Evolutionary conservation across 2,113 vertebrate genomes (phyloP), one percentile per base, ranked within the genome.

Genomic region (Chamaea fasciata): DNA sequence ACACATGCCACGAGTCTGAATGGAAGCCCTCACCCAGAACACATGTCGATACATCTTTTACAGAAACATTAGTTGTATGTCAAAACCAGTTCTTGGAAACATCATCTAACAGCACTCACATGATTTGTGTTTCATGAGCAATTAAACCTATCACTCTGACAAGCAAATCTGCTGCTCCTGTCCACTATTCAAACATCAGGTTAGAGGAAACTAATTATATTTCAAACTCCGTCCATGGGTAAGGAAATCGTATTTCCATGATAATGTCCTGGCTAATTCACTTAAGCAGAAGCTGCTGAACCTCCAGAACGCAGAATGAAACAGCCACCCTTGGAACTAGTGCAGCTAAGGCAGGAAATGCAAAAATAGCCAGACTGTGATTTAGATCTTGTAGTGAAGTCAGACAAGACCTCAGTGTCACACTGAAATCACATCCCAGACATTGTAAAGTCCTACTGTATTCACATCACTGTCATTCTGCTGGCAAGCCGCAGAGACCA

Each of bases 371-470:
- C 73, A 74, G 87, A 35, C 87, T 75, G 13, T 53, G 87, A 95
- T 93, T 97, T 88, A 87, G 83, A 92, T 88, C 60, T 87, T 13
- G 0, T 31, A 49, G 52, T 46, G 73, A 92, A 93, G 93, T 78
- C 86, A 96, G 83, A 89, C 74, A 44, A 92, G 93, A 92, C 77
- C 86, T 96, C 90, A 80, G 78, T 63, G 88, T 93, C 93, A 86
- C 86, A 74, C n/a, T 94, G 90, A 96, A 95, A 95, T 94, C 90
- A 87, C 92, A 95, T 91, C 90, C 87, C 89, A 94, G 76, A 79
- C 85, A 60, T n/a, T 77, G 76, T 69, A 10, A 88, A 94, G 92
- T 95, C 89, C 88, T 69, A 55, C 87, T 92, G 89, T 63, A 88
- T 83, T 90, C 91, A 59, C 84, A 87, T 95, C 89, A 77, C 78